These are phyloP conservation scores for Dascillus cervinus DNA, from an alignment of 2,888 invertebrate species.

Conservation along the genomic window DNA sequence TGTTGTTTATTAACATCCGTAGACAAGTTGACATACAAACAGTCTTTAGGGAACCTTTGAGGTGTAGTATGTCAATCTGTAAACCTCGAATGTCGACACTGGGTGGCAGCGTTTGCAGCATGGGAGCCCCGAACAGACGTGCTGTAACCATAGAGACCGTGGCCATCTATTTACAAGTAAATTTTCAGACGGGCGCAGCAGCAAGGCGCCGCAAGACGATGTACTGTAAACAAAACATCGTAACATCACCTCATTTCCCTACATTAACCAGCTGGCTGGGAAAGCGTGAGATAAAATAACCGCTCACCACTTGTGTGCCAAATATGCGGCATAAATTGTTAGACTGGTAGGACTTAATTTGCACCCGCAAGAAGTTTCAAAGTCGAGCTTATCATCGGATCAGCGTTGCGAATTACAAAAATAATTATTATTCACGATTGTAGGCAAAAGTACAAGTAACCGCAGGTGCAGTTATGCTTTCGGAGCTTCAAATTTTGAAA, in stretches of 20 bases:
- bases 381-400: too few relatives aligned
- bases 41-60: too few relatives aligned
- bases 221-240: constrained; percentile 11
- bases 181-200: constrained; percentile 6
- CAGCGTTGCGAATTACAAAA: too few relatives aligned
- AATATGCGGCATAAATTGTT: constrained; percentile 5
- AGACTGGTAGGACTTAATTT: constrained; percentile 7
- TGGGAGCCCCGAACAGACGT: constrained; percentile 6
- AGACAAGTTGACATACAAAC: too few relatives aligned
- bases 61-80: too few relatives aligned
- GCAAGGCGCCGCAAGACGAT: constrained; percentile 10
- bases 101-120: too few relatives aligned
- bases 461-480: constrained; percentile 9
- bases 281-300: constrained; percentile 11
- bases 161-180: constrained; percentile 12
- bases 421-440: too few relatives aligned
- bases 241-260: constrained; percentile 13
- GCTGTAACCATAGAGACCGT: constrained; percentile 9
- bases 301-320: constrained; percentile 9
- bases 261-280: constrained; percentile 11
- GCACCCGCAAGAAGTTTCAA: too few relatives aligned
- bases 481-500: constrained; percentile 10
- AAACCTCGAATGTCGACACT: too few relatives aligned
- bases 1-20: too few relatives aligned
- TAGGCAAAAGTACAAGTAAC: too few relatives aligned